Evolutionary conservation across 2,888 invertebrate genomes (phyloP).

Genomic region (Hypselothyrea guttata): DNA sequence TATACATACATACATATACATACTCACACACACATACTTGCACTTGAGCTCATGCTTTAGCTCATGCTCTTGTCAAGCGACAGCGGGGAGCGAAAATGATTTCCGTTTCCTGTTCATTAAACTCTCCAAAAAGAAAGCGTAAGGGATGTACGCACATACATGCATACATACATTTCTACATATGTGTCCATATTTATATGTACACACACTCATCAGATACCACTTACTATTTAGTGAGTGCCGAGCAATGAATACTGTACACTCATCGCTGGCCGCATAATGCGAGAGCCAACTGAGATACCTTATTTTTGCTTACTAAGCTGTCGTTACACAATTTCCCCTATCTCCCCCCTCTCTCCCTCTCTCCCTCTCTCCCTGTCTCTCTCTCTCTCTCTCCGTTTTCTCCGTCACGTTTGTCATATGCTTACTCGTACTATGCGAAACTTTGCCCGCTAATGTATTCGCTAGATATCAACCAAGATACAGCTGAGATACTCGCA

Average conservation of each 20-base stretch:
- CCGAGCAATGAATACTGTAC: conserved; percentile 22
- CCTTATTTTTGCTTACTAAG: conserved; percentile 45
- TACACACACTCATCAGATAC: conserved; percentile 22
- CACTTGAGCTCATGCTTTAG: conserved; percentile 3
- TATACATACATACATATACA: conserved; percentile 2
- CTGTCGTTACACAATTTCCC: conserved; percentile 51
- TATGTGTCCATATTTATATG: neutral
- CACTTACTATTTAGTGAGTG: conserved; percentile 26
- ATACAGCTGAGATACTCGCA: conserved; percentile 25
- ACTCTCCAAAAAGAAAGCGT: conserved; percentile 67
- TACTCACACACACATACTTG: conserved; percentile 1
- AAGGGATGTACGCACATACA: conserved; percentile 17
- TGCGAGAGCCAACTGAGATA: conserved; percentile 11
- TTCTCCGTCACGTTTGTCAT: neutral
- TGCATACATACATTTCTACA: neutral
- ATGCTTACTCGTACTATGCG: neutral
- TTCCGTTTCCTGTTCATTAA: conserved; percentile 73
- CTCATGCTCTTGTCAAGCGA: neutral
- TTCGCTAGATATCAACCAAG: conserved; percentile 38
- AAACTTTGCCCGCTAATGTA: conserved; percentile 38
- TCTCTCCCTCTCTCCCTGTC: conserved; percentile 2
- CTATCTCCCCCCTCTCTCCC: neutral
- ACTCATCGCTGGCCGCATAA: conserved; percentile 35
- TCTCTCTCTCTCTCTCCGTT: neutral
- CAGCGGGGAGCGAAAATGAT: conserved; percentile 53